These are phyloP conservation scores for Talpa occidentalis DNA, from an alignment of 2,113 vertebrate genomes.

Conservation along the genomic window DNA sequence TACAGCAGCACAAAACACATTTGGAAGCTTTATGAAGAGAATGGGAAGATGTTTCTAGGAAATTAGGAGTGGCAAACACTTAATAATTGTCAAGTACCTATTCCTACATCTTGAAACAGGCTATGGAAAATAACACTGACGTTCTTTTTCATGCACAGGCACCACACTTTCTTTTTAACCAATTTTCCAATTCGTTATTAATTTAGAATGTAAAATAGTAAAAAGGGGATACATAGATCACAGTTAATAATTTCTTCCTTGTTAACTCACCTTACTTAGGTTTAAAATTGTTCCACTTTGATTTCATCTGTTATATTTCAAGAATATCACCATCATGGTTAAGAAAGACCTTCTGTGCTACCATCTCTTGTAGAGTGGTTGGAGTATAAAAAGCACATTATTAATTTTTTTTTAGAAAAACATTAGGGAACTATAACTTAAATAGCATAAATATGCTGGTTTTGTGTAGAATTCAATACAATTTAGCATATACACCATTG, in stretches of 20 bases:
- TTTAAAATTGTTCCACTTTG: not conserved
- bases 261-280: not conserved
- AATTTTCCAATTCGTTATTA: not conserved
- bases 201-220: slow-evolving; percentile 4
- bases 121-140: not conserved
- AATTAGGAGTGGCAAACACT: not conserved
- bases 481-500: not conserved
- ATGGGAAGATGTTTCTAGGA: not conserved
- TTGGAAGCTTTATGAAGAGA: not conserved
- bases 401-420: not conserved
- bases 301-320: not conserved
- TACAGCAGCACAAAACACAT: not conserved
- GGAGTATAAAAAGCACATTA: not conserved
- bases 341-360: not conserved
- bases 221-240: not conserved
- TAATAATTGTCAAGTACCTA: not conserved
- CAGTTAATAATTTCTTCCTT: not conserved
- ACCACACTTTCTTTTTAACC: not conserved
- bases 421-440: not conserved
- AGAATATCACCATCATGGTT: not conserved
- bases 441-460: not conserved
- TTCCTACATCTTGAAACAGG: not conserved
- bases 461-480: not conserved
- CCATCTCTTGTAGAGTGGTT: not conserved
- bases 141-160: not conserved